phyloP scores from a whole-genome alignment of 2,888 invertebrate species.

The Pimpla rufipes region DNA sequence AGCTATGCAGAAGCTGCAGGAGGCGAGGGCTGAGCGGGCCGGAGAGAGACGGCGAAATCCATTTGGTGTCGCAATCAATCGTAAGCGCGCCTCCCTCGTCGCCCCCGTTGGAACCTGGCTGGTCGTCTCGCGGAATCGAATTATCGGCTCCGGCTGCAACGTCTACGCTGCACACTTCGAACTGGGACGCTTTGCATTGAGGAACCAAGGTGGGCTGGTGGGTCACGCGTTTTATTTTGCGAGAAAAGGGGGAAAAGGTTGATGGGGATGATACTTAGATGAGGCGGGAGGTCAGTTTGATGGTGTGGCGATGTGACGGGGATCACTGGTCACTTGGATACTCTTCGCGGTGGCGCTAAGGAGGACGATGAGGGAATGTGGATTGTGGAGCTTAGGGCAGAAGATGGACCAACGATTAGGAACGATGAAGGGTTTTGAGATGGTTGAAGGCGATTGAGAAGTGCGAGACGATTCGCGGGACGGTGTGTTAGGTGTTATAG shows the following conservation, averaged over 20 bases:
- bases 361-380: constrained; percentile 38
- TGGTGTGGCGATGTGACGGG: neutral
- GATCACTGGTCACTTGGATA: constrained; percentile 45
- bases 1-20: constrained; percentile 28
- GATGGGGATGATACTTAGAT: constrained; percentile 48
- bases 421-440: neutral
- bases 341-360: constrained; percentile 17
- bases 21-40: neutral
- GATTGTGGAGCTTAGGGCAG: constrained; percentile 46
- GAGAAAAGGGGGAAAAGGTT: constrained; percentile 28
- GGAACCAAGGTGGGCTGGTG: neutral
- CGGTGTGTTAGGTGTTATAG: too few species aligned
- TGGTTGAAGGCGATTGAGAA: too few species aligned
- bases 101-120: constrained; percentile 44
- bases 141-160: constrained; percentile 50
- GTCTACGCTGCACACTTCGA: neutral
- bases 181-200: neutral
- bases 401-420: constrained; percentile 26
- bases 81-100: constrained; percentile 17
- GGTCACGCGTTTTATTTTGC: neutral
- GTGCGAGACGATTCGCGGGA: too few species aligned
- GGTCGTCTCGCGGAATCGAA: constrained; percentile 57
- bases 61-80: constrained; percentile 58
- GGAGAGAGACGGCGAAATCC: constrained; percentile 31
- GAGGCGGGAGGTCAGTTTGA: too few species aligned